Evolutionary conservation across 2,888 invertebrate species (phyloP).

Genomic region (Flexamia atlantica): DNA sequence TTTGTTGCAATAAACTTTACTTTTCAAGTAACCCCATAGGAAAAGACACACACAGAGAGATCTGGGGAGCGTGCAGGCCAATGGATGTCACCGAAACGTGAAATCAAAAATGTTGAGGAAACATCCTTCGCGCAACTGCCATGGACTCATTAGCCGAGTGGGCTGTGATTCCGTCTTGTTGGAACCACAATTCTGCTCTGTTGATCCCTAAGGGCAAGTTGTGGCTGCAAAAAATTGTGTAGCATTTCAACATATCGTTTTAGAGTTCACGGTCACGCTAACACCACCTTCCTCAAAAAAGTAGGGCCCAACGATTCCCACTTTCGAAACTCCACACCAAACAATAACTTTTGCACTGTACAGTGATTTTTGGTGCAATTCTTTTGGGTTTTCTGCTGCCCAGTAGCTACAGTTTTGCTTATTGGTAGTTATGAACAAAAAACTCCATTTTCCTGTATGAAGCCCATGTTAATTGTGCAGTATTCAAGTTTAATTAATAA

Average conservation of each 20-base stretch:
- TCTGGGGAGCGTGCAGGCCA: constrained; percentile 40
- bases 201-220: constrained; percentile 49
- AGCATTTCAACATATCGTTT: constrained; percentile 60
- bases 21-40: constrained; percentile 51
- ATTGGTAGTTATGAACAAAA: too few species aligned
- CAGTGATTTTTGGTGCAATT: too few species aligned
- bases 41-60: constrained; percentile 54
- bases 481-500: too few species aligned
- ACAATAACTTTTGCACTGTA: constrained; percentile 64
- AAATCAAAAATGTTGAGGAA: neutral
- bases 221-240: constrained; percentile 59
- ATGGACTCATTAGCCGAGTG: constrained; percentile 51
- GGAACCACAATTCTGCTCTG: constrained; percentile 32
- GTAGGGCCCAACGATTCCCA: constrained; percentile 63
- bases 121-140: constrained; percentile 4
- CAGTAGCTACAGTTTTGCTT: too few species aligned
- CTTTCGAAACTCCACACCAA: constrained; percentile 62
- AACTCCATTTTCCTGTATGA: too few species aligned
- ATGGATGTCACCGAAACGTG: constrained; percentile 6
- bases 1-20: constrained; percentile 23
- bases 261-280: constrained; percentile 46
- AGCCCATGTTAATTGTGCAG: too few species aligned
- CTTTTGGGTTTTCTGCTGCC: too few species aligned
- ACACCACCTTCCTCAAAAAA: constrained; percentile 63
- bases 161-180: constrained; percentile 35